A percentile compares a stretch with the other conserved stretches of the same genome.
Evolutionary conservation across 2,888 invertebrate genomes (phyloP).

Genomic region (Operophtera brumata): DNA sequence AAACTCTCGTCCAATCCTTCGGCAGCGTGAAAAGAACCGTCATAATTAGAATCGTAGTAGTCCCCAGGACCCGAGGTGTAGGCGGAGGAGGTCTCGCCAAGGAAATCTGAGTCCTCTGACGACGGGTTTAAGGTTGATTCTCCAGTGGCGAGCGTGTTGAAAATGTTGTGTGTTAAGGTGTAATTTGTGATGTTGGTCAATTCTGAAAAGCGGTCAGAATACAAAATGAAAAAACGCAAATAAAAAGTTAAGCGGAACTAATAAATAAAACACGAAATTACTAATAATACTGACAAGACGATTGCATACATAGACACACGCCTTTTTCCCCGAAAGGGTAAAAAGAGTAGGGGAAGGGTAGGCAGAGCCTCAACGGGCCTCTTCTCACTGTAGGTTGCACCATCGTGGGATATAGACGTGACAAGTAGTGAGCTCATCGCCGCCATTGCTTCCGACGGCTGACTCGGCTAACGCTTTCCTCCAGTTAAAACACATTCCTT

Average conservation of each 20-base stretch:
- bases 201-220: conserved; percentile 10
- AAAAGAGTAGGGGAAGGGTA: background rate
- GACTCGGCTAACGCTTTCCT: too few species aligned
- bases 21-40: conserved; percentile 55
- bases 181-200: conserved; percentile 24
- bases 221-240: conserved; percentile 6
- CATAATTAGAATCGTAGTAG: conserved; percentile 44
- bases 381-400: too few species aligned
- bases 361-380: too few species aligned
- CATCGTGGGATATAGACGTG: too few species aligned
- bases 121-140: conserved; percentile 38
- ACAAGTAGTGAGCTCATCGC: too few species aligned
- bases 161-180: conserved; percentile 51
- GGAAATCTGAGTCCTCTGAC: conserved; percentile 54
- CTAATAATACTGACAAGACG: too few species aligned
- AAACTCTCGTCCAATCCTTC: conserved; percentile 48
- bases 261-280: conserved; percentile 1
- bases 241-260: conserved; percentile 20
- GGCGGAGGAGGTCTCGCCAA: conserved; percentile 71
- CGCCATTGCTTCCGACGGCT: too few species aligned
- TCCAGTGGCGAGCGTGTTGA: conserved; percentile 59
- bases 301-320: background rate
- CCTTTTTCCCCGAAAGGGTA: too few species aligned
- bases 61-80: conserved; percentile 60
- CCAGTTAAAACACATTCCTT: too few species aligned